phyloP scores from a whole-genome alignment of 1,140 invertebrate genomes.

The Hyposmocoma kahamanoa region DNA sequence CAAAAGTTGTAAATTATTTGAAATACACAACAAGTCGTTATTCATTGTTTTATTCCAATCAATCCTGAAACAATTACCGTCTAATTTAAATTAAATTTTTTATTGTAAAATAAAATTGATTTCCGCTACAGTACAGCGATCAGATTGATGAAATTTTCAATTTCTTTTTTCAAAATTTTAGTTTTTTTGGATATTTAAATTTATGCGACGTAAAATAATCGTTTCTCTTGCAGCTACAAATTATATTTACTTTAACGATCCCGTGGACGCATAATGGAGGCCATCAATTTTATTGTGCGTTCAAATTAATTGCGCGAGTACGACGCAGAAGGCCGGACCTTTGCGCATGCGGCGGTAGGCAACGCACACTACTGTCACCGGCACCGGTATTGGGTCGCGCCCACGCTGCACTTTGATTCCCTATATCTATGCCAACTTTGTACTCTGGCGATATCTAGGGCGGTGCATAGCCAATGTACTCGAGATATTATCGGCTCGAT shows the following conservation, averaged over 20 bases:
- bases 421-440: slow-evolving; percentile 68
- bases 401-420: slow-evolving; percentile 70
- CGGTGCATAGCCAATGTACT: slow-evolving; percentile 37
- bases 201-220: too few species aligned
- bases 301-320: slow-evolving; percentile 35
- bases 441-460: slow-evolving; percentile 62
- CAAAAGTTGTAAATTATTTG: slow-evolving; percentile 38
- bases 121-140: too few species aligned
- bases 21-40: slow-evolving; percentile 51
- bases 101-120: not conserved
- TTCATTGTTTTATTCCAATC: slow-evolving; percentile 65
- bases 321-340: slow-evolving; percentile 35
- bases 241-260: not conserved
- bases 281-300: slow-evolving; percentile 23
- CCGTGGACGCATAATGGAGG: slow-evolving; percentile 19
- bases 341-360: slow-evolving; percentile 28
- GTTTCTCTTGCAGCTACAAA: too few species aligned
- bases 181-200: too few species aligned
- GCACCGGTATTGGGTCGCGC: slow-evolving; percentile 66
- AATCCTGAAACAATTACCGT: too few species aligned
- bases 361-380: slow-evolving; percentile 41
- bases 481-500: slow-evolving; percentile 36
- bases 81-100: not conserved
- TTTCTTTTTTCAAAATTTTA: too few species aligned
- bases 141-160: too few species aligned